Conservation (phyloP, 2,797 vertebrate species). For the Rhinogobio ventralis region DNA sequence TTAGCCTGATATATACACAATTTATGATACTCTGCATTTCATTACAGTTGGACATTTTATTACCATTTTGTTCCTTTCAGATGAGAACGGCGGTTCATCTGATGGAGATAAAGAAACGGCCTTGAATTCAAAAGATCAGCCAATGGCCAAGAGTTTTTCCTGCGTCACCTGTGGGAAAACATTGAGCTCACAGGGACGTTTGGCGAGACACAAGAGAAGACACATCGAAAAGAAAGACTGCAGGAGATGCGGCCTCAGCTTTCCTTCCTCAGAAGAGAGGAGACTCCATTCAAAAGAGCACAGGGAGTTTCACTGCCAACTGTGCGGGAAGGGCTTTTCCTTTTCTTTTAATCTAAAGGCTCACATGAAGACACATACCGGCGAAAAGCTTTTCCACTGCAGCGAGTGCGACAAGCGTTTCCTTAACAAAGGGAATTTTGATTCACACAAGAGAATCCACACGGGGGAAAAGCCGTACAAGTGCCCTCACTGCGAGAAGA, state of each 20-base stretch:
- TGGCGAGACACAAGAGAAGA: neutral
- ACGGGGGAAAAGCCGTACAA: slow-evolving; percentile 36
- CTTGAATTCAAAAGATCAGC: neutral
- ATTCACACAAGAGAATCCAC: slow-evolving; percentile 34
- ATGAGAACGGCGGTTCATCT: neutral
- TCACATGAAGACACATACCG: slow-evolving; percentile 27
- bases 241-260: slow-evolving; percentile 3
- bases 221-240: neutral
- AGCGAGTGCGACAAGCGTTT: slow-evolving; percentile 37
- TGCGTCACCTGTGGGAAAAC: neutral
- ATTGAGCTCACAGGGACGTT: neutral
- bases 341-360: slow-evolving; percentile 23
- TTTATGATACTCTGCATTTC: neutral
- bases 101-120: neutral
- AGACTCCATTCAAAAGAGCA: slow-evolving; percentile 15
- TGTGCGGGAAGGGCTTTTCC: slow-evolving; percentile 34
- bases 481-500: slow-evolving; percentile 44
- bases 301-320: slow-evolving; percentile 17
- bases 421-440: slow-evolving; percentile 38
- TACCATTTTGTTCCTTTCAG: neutral
- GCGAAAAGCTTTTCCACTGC: slow-evolving; percentile 34
- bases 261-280: neutral
- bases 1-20: too few relatives aligned
- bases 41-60: neutral
- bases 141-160: neutral